These are phyloP conservation scores for Harpalus rufipes DNA, from an alignment of 2,888 invertebrate genomes.

Conservation along the genomic window DNA sequence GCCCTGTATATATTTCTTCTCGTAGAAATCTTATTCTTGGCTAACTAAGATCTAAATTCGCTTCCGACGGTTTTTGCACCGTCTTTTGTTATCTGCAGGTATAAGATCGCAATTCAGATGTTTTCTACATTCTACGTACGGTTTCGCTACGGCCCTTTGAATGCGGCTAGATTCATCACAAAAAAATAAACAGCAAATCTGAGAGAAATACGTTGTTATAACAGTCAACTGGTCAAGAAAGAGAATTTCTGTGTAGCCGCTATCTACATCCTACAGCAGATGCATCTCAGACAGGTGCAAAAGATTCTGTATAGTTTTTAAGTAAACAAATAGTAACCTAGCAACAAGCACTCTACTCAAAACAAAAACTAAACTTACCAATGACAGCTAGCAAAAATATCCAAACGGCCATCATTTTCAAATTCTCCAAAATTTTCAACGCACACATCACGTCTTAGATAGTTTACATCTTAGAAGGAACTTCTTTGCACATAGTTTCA, in stretches of 20 bases:
- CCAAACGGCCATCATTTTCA: slow-evolving; percentile 57
- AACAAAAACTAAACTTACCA: slow-evolving; percentile 58
- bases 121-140: slow-evolving; percentile 1
- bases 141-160: slow-evolving; percentile 2
- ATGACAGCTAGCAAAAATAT: slow-evolving; percentile 64
- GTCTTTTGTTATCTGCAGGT: slow-evolving; percentile 52
- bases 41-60: slow-evolving; percentile 13
- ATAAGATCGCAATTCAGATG: slow-evolving; percentile 44
- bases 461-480: slow-evolving; percentile 66
- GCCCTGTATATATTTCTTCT: background rate
- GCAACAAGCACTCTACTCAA: slow-evolving; percentile 36
- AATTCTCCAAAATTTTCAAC: slow-evolving; percentile 57
- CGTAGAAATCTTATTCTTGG: background rate
- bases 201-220: slow-evolving; percentile 7
- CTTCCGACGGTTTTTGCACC: slow-evolving; percentile 19
- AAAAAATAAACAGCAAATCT: slow-evolving; percentile 39
- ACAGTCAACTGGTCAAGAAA: slow-evolving; percentile 57
- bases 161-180: slow-evolving; percentile 4
- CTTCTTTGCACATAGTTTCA: slow-evolving; percentile 63
- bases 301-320: slow-evolving; percentile 29
- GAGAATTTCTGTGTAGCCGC: slow-evolving; percentile 56
- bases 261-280: slow-evolving; percentile 38
- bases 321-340: slow-evolving; percentile 35
- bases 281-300: slow-evolving; percentile 65
- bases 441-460: slow-evolving; percentile 63